Conservation (phyloP, 2,797 vertebrate species). For the Philypnodon macrostomus region DNA sequence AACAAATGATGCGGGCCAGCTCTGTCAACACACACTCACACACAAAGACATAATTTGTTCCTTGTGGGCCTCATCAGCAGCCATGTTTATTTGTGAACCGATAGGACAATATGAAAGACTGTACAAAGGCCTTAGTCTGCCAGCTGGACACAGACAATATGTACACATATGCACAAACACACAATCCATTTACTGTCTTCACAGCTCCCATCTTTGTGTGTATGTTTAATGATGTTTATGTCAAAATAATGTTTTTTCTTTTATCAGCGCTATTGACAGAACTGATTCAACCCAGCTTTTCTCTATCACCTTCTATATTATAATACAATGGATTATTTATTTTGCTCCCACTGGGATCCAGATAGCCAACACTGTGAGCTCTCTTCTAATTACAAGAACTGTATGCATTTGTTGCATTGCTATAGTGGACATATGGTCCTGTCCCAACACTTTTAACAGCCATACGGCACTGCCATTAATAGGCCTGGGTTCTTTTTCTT, state of each 20-base stretch:
- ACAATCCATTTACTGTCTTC: constrained; percentile 33
- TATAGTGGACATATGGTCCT: no score
- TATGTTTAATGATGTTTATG: constrained; percentile 2
- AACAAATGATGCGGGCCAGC: constrained; percentile 6
- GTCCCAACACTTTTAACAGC: no score
- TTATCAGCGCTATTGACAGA: no score
- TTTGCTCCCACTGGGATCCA: no score
- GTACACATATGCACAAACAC: constrained; percentile 30
- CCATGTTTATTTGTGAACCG: constrained; percentile 69
- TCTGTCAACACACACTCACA: constrained; percentile 5
- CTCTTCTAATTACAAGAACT: no score
- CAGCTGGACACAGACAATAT: constrained; percentile 63
- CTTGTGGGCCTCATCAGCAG: constrained; percentile 46
- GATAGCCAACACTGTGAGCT: no score
- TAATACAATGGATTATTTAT: no score
- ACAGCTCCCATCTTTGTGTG: constrained; percentile 6
- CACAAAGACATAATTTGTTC: constrained; percentile 26
- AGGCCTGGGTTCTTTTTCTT: no score
- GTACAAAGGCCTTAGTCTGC: constrained; percentile 63
- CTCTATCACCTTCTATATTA: no score
- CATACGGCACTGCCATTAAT: no score
- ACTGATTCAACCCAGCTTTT: no score
- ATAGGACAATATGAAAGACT: constrained; percentile 70
- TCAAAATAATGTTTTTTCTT: neutral
- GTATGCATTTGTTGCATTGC: no score